phyloP scores from a whole-genome alignment of 2,113 vertebrate genomes.

The Turnix velox region DNA sequence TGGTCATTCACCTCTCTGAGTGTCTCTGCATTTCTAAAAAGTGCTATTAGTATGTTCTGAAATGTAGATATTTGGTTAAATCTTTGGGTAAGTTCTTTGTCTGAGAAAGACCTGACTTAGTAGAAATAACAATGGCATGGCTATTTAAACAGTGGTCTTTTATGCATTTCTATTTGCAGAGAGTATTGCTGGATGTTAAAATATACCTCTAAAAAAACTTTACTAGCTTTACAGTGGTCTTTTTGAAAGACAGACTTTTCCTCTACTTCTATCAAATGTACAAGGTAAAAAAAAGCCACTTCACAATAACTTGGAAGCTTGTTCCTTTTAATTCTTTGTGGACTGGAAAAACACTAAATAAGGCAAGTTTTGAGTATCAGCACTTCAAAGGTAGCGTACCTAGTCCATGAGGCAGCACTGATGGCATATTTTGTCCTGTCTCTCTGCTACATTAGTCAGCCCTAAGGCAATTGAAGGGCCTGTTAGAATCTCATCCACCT shows the following conservation, averaged over 20 bases:
- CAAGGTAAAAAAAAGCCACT: not conserved
- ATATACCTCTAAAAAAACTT: not conserved
- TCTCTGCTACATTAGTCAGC: slow-evolving; percentile 32
- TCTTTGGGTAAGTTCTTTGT: not conserved
- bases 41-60: not conserved
- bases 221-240: fast-evolving
- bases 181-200: not conserved
- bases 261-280: not conserved
- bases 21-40: not conserved
- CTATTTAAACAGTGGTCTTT: not conserved
- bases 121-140: not conserved
- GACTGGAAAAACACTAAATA: not conserved
- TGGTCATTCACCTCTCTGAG: not conserved
- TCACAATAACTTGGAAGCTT: not conserved
- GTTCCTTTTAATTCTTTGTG: not conserved
- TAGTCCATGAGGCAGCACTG: slow-evolving; percentile 30
- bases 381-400: not conserved
- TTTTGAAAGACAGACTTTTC: not conserved
- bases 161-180: not conserved
- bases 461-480: not conserved
- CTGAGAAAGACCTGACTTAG: not conserved
- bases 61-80: not conserved
- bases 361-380: not conserved
- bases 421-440: not conserved
- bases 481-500: not conserved